Evolutionary conservation across 2,113 vertebrate genomes (phyloP).

Genomic region (Eulemur rufifrons): DNA sequence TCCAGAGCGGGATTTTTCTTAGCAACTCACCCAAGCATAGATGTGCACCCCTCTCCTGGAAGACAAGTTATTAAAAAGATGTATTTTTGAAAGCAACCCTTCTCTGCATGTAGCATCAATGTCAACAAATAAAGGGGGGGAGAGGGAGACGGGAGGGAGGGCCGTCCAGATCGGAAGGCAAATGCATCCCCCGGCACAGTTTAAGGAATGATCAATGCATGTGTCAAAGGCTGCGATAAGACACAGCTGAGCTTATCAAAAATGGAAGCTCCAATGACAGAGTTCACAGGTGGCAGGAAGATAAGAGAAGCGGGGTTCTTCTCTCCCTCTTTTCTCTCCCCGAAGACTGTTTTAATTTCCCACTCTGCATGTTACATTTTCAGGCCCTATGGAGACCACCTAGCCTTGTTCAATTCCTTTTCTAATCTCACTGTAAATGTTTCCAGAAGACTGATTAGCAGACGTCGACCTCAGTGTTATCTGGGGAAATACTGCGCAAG

Average conservation of each 20-base stretch:
- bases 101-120: slow-evolving; percentile 56
- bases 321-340: slow-evolving; percentile 48
- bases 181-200: slow-evolving; percentile 29
- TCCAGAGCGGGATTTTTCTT: slow-evolving; percentile 63
- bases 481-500: not conserved
- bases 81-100: slow-evolving; percentile 71
- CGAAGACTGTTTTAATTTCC: slow-evolving; percentile 64
- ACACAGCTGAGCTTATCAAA: slow-evolving; percentile 70
- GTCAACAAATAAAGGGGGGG: slow-evolving; percentile 55
- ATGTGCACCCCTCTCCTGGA: slow-evolving; percentile 42
- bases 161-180: not conserved
- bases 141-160: slow-evolving; percentile 16
- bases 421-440: slow-evolving; percentile 47
- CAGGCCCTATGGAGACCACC: not conserved
- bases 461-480: not conserved
- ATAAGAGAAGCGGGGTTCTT: slow-evolving; percentile 66
- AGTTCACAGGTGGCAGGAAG: slow-evolving; percentile 70
- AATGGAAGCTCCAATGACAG: slow-evolving; percentile 48
- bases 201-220: slow-evolving; percentile 64
- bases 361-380: not conserved
- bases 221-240: slow-evolving; percentile 72
- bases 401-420: slow-evolving; percentile 10
- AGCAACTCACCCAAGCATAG: slow-evolving; percentile 73
- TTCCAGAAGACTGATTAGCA: slow-evolving; percentile 41
- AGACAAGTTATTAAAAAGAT: slow-evolving; percentile 75